phyloP scores from a whole-genome alignment of 2,113 vertebrate genomes.

The Malurus alboscapulatus region DNA sequence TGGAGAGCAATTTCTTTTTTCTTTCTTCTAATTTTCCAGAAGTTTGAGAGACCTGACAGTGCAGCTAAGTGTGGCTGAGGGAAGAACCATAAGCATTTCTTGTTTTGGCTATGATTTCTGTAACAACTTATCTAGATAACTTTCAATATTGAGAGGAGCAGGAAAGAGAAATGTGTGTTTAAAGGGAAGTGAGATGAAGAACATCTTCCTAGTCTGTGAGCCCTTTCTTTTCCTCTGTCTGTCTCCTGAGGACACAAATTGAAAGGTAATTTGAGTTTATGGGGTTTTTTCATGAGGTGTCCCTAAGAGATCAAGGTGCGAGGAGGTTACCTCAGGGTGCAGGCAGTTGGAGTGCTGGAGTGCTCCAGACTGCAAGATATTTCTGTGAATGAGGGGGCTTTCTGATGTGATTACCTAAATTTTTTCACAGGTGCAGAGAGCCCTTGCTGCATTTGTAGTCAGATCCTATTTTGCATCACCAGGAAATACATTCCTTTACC shows the following conservation, averaged over 20 bases:
- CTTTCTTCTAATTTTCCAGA: not conserved
- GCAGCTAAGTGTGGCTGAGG: not conserved
- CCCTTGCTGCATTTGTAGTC: not conserved
- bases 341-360: not conserved
- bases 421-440: not conserved
- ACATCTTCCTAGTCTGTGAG: not conserved
- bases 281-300: not conserved
- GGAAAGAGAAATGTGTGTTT: not conserved
- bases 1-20: not conserved
- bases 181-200: not conserved
- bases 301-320: not conserved
- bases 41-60: not conserved
- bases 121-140: not conserved
- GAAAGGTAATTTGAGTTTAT: not conserved
- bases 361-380: not conserved
- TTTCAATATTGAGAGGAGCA: rapidly evolving
- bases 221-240: not conserved
- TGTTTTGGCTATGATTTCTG: not conserved
- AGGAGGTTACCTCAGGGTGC: not conserved
- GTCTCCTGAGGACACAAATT: not conserved
- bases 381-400: not conserved
- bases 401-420: not conserved
- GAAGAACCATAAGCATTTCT: not conserved
- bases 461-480: not conserved
- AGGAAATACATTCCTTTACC: slow-evolving; percentile 27